Evolutionary conservation across 2,888 invertebrate species (phyloP).

Genomic region (Gibbula magus): DNA sequence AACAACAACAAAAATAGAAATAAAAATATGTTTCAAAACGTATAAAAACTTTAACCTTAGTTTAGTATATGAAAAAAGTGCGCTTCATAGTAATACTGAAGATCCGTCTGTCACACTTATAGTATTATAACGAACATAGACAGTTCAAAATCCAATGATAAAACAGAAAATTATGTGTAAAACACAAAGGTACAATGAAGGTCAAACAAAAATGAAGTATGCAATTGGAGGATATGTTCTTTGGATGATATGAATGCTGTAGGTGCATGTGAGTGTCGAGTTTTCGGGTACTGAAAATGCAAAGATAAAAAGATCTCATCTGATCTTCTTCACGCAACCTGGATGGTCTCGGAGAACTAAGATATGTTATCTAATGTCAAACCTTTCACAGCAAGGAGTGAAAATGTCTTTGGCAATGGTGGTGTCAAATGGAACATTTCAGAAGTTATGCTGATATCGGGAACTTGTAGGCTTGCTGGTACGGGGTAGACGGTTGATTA

Average conservation of each 20-base stretch:
- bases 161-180: neutral
- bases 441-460: neutral
- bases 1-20: no score
- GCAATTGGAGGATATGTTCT: neutral
- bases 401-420: no score
- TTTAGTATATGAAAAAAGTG: neutral
- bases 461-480: neutral
- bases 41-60: neutral
- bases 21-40: no score
- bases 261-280: no score
- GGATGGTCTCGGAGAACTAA: no score
- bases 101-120: neutral
- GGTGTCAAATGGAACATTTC: no score
- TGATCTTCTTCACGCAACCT: no score
- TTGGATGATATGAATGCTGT: neutral
- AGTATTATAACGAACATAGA: neutral
- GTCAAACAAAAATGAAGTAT: neutral
- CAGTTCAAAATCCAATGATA: neutral
- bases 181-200: neutral
- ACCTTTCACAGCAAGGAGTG: no score
- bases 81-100: neutral
- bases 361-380: no score
- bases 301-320: no score
- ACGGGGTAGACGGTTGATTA: neutral
- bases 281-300: no score